Base-by-base conservation (phyloP, 2,888 invertebrate species). In the Nudaria mundana region DNA sequence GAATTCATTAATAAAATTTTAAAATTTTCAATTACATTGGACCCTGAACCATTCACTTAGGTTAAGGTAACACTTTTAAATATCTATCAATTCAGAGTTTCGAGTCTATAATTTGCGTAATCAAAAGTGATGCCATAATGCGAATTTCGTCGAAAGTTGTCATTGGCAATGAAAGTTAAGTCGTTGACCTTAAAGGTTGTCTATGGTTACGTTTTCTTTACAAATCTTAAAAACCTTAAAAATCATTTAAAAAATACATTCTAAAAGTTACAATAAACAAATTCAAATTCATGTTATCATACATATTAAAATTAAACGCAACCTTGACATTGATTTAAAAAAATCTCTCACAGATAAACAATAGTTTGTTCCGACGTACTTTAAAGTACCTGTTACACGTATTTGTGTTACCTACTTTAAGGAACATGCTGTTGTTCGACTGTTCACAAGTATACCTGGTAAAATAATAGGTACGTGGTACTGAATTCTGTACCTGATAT, bases 111-210 rank as follows among this genome's bases (percentile, higher is more conserved):
- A n/a, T n/a, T n/a, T n/a, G n/a, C n/a, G 13, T 10, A 23, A 14
- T 14, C 22, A 13, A 7, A 13, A 3, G 32, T 33, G 20, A 32
- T 37, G 37, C 37, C 37, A 37, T 37, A 37, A 42, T 29, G 28
- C 7, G 16, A 38, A 28, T 39, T 40, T 43, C 10, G 38, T 45
- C 34, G 51, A 58, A 58, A 60, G 50, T 48, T 35, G 48, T 25
- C 40, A 55, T 52, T 62, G 60, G 33, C 56, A 60, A 62, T 60
- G 62, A 60, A 62, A 60, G 62, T 47, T 38, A 26, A 44, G 47
- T 51, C 48, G 7, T 3, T 40, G 48, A 58, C 51, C 51, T 48
- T 23, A n/a, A n/a, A n/a, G n/a, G n/a, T n/a, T n/a, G n/a, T n/a
- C n/a, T n/a, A n/a, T n/a, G n/a, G n/a, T n/a, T n/a, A n/a, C 7